Evolutionary conservation across 2,113 vertebrate genomes (phyloP).

Genomic region (Nycticebus coucang): DNA sequence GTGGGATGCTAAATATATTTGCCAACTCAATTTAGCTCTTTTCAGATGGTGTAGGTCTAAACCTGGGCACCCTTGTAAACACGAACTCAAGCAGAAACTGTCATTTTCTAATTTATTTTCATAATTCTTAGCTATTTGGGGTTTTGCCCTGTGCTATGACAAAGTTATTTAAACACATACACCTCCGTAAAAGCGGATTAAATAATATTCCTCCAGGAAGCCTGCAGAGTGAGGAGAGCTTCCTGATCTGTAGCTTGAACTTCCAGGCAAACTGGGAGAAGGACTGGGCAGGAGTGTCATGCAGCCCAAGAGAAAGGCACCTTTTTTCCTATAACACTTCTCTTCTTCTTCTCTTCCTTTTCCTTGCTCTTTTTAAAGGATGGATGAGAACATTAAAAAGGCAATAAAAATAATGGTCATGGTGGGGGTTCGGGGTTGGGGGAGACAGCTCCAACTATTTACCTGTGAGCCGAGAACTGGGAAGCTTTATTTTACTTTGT

Average conservation of each 20-base stretch:
- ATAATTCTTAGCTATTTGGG: background rate
- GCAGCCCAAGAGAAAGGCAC: background rate
- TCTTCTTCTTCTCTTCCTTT: too few species aligned
- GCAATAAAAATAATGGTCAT: background rate
- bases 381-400: background rate
- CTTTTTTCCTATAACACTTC: background rate
- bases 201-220: conserved; percentile 31
- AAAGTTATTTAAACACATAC: background rate
- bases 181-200: conserved; percentile 40
- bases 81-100: background rate
- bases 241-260: conserved; percentile 36
- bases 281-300: background rate
- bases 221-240: background rate
- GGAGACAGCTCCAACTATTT: background rate
- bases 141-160: background rate
- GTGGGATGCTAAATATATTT: background rate
- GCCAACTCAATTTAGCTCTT: background rate
- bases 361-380: background rate
- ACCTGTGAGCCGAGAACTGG: background rate
- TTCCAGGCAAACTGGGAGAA: background rate
- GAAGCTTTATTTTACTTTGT: background rate
- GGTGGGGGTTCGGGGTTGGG: background rate
- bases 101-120: background rate
- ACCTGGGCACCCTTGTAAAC: background rate
- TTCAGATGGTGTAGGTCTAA: background rate